Evolutionary conservation across 2,888 invertebrate species (phyloP).

Genomic region (Cryptus viduatorius): DNA sequence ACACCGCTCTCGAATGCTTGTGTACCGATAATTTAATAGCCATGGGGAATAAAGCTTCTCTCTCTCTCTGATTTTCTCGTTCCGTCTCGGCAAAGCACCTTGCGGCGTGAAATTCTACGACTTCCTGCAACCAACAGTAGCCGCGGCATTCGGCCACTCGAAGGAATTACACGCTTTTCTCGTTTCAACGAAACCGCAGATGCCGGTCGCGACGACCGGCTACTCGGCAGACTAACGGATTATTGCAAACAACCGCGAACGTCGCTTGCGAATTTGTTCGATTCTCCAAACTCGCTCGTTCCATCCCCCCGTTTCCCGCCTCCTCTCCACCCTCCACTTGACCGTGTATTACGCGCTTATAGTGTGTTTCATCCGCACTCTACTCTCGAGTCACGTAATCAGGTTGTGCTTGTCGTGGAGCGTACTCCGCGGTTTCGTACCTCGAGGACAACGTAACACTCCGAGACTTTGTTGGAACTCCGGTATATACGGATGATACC

Average conservation of each 20-base stretch:
- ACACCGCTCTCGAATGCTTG: conserved; percentile 49
- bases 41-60: conserved; percentile 43
- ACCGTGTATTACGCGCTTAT: neutral
- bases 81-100: conserved; percentile 27
- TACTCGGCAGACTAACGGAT: conserved; percentile 42
- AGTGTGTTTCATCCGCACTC: conserved; percentile 13
- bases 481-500: neutral
- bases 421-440: conserved; percentile 14
- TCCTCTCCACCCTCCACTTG: conserved; percentile 3
- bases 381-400: conserved; percentile 37
- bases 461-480: conserved; percentile 2
- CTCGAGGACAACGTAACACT: conserved; percentile 24
- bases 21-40: conserved; percentile 62
- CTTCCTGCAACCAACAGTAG: conserved; percentile 44
- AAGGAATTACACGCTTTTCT: conserved; percentile 68
- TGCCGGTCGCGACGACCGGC: conserved; percentile 25
- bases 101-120: conserved; percentile 64
- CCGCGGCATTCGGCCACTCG: conserved; percentile 20
- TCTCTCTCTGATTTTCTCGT: conserved; percentile 29
- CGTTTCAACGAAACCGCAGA: conserved; percentile 65
- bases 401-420: conserved; percentile 11
- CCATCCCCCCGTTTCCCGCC: conserved; percentile 1
- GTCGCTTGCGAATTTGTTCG: conserved; percentile 63
- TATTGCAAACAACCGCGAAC: conserved; percentile 56
- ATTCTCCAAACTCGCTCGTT: conserved; percentile 56